These are phyloP conservation scores for Danio rerio DNA, from an alignment of 2,113 vertebrate genomes.

Conservation along the genomic window GRCz12tu NC_133179.1:29241001-29241500, in stretches of 20 bases:
- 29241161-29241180: slow-evolving; percentile 18
- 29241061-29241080: slow-evolving; percentile 22
- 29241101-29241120: slow-evolving; percentile 40
- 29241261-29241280: not conserved
- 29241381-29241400: too few species aligned
- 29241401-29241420: too few species aligned
- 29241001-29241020: slow-evolving; percentile 68
- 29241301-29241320: not conserved
- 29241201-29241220: slow-evolving; percentile 47
- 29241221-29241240: not conserved
- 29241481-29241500: too few species aligned
- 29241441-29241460: too few species aligned
- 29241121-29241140: not conserved
- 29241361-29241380: too few species aligned
- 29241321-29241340: not conserved
- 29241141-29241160: slow-evolving; percentile 37
- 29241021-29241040: slow-evolving; percentile 73
- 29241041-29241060: slow-evolving; percentile 57
- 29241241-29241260: not conserved
- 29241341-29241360: not conserved
- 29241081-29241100: slow-evolving; percentile 11
- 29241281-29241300: not conserved
- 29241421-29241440: too few species aligned
- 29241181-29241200: slow-evolving; percentile 42
- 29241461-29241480: too few species aligned